Evolutionary conservation across 2,797 vertebrate genomes (phyloP).

Genomic region (Rhinichthys osculus): DNA sequence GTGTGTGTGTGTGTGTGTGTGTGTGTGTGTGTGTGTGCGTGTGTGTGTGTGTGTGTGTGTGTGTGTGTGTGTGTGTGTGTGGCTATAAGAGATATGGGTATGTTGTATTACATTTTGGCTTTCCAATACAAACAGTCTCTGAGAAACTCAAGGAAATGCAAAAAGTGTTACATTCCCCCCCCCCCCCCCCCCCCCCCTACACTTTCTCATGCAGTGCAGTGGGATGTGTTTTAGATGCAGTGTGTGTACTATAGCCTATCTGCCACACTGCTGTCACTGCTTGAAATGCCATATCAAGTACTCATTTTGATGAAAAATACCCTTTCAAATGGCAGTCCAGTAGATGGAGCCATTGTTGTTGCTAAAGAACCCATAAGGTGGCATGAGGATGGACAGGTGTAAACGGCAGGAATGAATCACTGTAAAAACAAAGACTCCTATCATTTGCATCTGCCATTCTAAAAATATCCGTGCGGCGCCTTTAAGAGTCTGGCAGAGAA

Average conservation of each 20-base stretch:
- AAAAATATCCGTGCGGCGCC: background rate
- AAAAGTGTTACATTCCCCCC: too few species aligned
- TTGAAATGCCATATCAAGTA: background rate
- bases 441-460: constrained; percentile 35
- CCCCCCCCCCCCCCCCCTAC: background rate
- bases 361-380: background rate
- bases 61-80: too few species aligned
- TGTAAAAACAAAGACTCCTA: constrained; percentile 23
- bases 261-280: background rate
- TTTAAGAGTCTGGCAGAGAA: background rate
- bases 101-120: too few species aligned
- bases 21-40: too few species aligned
- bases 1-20: too few species aligned
- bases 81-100: too few species aligned
- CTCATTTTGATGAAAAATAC: background rate
- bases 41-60: too few species aligned
- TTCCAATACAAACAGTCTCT: too few species aligned
- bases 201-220: too few species aligned
- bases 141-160: too few species aligned
- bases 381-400: constrained; percentile 18
- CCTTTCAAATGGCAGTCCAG: constrained; percentile 10
- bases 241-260: background rate
- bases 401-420: constrained; percentile 8
- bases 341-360: constrained; percentile 46
- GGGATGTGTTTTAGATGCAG: background rate